Base-by-base conservation (phyloP, 2,113 vertebrate genomes). In the Colossoma macropomum region DNA sequence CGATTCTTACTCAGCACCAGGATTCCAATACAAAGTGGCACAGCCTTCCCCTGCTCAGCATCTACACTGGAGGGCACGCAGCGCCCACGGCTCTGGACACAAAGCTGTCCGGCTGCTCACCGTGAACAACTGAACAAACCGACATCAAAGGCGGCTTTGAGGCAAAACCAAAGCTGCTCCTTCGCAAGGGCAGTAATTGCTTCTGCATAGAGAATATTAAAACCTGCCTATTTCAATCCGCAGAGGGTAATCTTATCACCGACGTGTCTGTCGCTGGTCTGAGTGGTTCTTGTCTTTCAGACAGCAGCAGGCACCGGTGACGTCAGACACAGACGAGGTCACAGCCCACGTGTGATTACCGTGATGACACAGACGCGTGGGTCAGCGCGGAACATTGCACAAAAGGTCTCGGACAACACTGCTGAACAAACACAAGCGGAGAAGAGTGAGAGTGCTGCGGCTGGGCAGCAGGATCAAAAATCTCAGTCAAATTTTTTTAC, bases 281-380 rank as follows among this genome's bases (percentile, higher is more conserved):
- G 48, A 73, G 30, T 52, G 75, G 59, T 65, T 54, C 0, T 34
- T 4, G 2, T 82, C 69, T 60, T 63, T 65, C 21, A n/a, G 74
- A 66, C n/a, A 25, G 28, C 73, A 56, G 28, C 41, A 62, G 84
- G 79, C 75, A n/a, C 21, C 23, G 12, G 66, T 81, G 78, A 80
- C 72, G 79, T 77, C 84, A 80, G 62, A 21, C 17, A 30, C 32
- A 25, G 75, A 84, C 72, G 62, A 72, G 83, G 54, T 77, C 75
- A 81, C 0, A 19, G 54, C 30, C 73, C 30, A 65, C 19, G 70
- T 27, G 74, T n/a, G 30, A 66, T 82, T 78, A 82, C 75, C 9
- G 45, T 7, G 3, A 45, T 21, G 66, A 25, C 54, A 23, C 15
- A 27, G 38, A n/a, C 25, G 54, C 34, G 25, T 59, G 60, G 52